Evolutionary conservation across 2,113 vertebrate species (phyloP).

Genomic region (Galbula dea): DNA sequence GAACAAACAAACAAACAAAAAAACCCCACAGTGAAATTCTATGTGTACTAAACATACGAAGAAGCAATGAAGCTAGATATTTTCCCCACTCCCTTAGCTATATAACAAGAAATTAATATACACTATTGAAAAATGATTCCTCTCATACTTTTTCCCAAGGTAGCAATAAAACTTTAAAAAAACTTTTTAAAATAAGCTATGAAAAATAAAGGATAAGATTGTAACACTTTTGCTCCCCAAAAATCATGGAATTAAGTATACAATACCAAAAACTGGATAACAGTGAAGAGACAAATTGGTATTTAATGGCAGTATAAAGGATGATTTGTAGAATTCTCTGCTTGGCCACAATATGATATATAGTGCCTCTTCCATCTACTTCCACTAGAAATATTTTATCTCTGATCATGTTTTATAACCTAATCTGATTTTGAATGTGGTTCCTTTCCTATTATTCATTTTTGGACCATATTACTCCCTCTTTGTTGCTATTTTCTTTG

Average conservation of each 20-base stretch:
- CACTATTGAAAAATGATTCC: background rate
- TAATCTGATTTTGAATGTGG: background rate
- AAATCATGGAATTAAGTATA: background rate
- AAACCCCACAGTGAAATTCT: background rate
- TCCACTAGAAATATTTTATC: conserved; percentile 34
- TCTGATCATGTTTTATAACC: conserved; percentile 15
- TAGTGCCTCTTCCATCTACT: background rate
- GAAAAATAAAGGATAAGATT: background rate
- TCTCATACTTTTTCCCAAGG: background rate
- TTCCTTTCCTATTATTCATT: conserved; percentile 20
- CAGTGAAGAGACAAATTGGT: background rate
- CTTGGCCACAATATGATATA: background rate
- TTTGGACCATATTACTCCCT: background rate
- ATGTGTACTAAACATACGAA: background rate
- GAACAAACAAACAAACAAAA: background rate
- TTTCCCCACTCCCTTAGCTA: background rate
- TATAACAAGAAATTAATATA: background rate
- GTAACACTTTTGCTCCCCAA: background rate
- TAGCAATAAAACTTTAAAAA: background rate
- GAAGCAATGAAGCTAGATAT: background rate
- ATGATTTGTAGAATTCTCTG: background rate
- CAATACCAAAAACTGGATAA: background rate
- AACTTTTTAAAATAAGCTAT: background rate
- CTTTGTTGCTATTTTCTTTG: background rate
- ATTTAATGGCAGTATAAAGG: background rate